These are phyloP conservation scores for Eupithecia subfuscata DNA, from an alignment of 2,888 invertebrate genomes.

Conservation along the genomic window DNA sequence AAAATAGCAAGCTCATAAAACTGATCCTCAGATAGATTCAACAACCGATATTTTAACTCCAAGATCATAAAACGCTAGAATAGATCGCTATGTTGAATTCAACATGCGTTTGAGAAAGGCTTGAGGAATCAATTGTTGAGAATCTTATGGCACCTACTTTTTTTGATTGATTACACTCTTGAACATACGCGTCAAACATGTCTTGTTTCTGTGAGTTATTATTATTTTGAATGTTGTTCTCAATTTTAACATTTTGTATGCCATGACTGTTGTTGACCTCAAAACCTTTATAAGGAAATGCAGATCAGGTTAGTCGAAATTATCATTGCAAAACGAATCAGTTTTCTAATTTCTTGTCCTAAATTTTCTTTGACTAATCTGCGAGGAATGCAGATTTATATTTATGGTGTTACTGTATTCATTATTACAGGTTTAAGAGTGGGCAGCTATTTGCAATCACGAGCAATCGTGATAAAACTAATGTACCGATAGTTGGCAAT, in stretches of 20 bases:
- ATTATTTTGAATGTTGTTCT: conserved; percentile 52
- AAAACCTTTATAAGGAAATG: conserved; percentile 67
- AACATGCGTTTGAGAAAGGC: conserved; percentile 35
- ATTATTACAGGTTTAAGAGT: conserved; percentile 21
- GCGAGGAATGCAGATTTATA: conserved; percentile 15
- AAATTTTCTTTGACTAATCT: conserved; percentile 39
- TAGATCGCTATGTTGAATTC: conserved; percentile 35
- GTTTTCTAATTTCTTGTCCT: conserved; percentile 48
- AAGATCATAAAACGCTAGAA: conserved; percentile 46
- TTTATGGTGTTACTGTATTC: conserved; percentile 24
- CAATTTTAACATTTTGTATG: conserved; percentile 59
- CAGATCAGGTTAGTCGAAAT: conserved; percentile 58
- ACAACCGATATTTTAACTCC: conserved; percentile 43
- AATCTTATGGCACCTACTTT: conserved; percentile 33
- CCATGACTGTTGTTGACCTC: conserved; percentile 65
- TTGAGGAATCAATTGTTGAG: conserved; percentile 38
- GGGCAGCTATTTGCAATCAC: conserved; percentile 28
- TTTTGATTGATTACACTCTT: conserved; percentile 44
- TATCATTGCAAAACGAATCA: conserved; percentile 64
- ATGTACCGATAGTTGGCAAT: conserved; percentile 40
- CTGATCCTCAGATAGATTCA: conserved; percentile 40
- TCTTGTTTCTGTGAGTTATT: conserved; percentile 49
- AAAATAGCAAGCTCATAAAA: conserved; percentile 49
- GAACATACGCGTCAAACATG: conserved; percentile 48
- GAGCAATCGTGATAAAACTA: conserved; percentile 32